Evolutionary conservation across 1,140 invertebrate species (phyloP), one percentile per base, ranked within the genome.

Genomic region (Palaemon carinicauda): DNA sequence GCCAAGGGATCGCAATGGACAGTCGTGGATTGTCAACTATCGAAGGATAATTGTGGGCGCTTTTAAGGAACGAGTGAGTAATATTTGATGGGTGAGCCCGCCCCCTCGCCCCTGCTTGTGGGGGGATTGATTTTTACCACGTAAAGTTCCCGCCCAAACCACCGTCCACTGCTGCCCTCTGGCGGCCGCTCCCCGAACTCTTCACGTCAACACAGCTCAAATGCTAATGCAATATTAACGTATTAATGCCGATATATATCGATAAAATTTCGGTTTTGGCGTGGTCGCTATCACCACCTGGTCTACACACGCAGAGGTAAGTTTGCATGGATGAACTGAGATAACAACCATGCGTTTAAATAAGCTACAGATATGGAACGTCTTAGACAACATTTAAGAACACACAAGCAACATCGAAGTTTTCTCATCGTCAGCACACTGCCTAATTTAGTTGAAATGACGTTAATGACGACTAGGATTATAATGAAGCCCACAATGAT

Each of bases 151-250:
- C 84, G 84, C 84, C 84, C 84, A 86, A 86, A 86, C 77, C 77
- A 52, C 84, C 84, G 84, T 86, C 78, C 84, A 31, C 77, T 86
- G 84, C 84, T 86, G 84, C 84, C 84, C 84, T 86, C 84, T 86
- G 60, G 84, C 84, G 84, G 21, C 77, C 60, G 65, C 84, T 74
- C 65, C 24, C 21, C 77, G 33, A 80, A 86, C 73, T 78, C 54
- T 65, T 21, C 84, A 80, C 75, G 84, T 86, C 84, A 86, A 86
- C 84, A 86, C 27, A 73, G 78, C 78, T 78, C 80, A 80, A 84
- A 86, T 86, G 84, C 78, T 86, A 86, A 86, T 86, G 84, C 69
- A 79, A 86, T 86, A 86, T 86, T 86, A 86, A 86, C 84, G 84
- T 74, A 86, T 80, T 86, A 86, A 86, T 86, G 84, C 77, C 84